A percentile compares a stretch with the other conserved stretches of the same genome.
Conservation (phyloP, 2,797 vertebrate species). For the Podarcis lilfordi region DNA sequence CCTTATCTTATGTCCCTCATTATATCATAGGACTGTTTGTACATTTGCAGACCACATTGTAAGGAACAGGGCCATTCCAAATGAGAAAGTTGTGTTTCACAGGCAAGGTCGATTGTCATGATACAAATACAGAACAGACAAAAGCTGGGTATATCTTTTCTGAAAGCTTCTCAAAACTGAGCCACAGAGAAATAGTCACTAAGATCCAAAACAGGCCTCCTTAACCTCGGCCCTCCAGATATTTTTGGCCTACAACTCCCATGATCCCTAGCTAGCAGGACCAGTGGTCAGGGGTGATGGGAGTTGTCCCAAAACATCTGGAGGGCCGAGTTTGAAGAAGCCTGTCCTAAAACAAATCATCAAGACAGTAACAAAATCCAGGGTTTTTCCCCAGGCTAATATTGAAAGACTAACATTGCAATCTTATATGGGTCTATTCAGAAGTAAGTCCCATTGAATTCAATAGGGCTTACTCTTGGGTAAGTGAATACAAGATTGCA, state of each 20-base stretch:
- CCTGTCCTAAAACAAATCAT: neutral
- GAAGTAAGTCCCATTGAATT: neutral
- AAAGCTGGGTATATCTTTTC: slow-evolving; percentile 62
- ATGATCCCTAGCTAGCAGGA: too few species aligned
- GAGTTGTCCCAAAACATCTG: too few species aligned
- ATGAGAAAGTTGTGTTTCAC: slow-evolving; percentile 71
- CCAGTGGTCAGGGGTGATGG: too few species aligned
- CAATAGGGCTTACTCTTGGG: neutral
- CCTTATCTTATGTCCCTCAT: slow-evolving; percentile 82
- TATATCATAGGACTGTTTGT: slow-evolving; percentile 82
- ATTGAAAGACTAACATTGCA: slow-evolving; percentile 32
- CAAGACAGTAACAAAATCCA: slow-evolving; percentile 13
- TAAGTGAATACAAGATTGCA: slow-evolving; percentile 4
- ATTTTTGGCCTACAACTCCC: too few species aligned
- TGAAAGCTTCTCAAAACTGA: slow-evolving; percentile 71
- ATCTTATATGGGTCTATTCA: slow-evolving; percentile 16
- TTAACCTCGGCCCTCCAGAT: too few species aligned
- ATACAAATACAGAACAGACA: slow-evolving; percentile 63
- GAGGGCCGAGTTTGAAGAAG: too few species aligned
- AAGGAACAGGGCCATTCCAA: slow-evolving; percentile 73
- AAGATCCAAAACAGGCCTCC: slow-evolving; percentile 47
- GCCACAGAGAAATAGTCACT: slow-evolving; percentile 59
- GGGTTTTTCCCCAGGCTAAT: slow-evolving; percentile 30
- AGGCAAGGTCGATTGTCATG: slow-evolving; percentile 79
- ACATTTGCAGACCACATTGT: slow-evolving; percentile 78